A percentile compares a stretch with the other conserved stretches of the same genome.
These are phyloP conservation scores for Orchesella flavescens DNA, from an alignment of 2,888 invertebrate species.

Conservation along the genomic window DNA sequence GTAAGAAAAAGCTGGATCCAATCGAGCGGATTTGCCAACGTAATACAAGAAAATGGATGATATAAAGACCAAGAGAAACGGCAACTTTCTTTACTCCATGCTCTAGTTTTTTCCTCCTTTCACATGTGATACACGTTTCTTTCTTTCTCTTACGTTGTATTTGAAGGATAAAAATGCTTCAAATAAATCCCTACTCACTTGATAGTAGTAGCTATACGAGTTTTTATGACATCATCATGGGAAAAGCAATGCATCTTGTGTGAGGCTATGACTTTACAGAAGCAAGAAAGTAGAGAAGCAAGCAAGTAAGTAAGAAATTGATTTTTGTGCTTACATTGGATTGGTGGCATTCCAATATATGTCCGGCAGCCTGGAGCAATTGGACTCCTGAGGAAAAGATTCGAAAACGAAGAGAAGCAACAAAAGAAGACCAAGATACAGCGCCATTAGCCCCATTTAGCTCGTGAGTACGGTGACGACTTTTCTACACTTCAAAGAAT, in stretches of 20 bases:
- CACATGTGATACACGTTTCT: neutral
- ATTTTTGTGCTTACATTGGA: conserved; percentile 76
- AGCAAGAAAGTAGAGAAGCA: neutral
- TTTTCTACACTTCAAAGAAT: neutral
- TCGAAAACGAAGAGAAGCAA: conserved; percentile 77
- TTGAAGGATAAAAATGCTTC: too few relatives aligned
- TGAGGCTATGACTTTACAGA: too few relatives aligned
- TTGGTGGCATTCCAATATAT: conserved; percentile 78
- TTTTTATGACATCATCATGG: too few relatives aligned
- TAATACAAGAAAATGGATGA: too few relatives aligned
- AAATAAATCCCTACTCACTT: too few relatives aligned
- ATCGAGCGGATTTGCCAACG: too few relatives aligned
- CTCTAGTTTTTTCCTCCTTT: neutral
- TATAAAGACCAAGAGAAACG: neutral
- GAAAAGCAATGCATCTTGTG: too few relatives aligned
- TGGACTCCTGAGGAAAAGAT: conserved; percentile 76
- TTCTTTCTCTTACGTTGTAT: neutral
- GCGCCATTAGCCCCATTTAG: conserved; percentile 75
- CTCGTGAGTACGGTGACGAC: neutral
- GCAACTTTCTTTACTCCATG: neutral
- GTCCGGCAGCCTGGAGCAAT: conserved; percentile 76
- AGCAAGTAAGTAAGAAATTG: neutral
- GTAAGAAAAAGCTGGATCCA: neutral
- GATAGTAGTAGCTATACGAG: too few relatives aligned
- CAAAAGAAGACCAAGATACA: conserved; percentile 76